A percentile compares a stretch with the other conserved stretches of the same genome.
Evolutionary conservation across 2,888 invertebrate genomes (phyloP).

Genomic region (Metellina segmentata): DNA sequence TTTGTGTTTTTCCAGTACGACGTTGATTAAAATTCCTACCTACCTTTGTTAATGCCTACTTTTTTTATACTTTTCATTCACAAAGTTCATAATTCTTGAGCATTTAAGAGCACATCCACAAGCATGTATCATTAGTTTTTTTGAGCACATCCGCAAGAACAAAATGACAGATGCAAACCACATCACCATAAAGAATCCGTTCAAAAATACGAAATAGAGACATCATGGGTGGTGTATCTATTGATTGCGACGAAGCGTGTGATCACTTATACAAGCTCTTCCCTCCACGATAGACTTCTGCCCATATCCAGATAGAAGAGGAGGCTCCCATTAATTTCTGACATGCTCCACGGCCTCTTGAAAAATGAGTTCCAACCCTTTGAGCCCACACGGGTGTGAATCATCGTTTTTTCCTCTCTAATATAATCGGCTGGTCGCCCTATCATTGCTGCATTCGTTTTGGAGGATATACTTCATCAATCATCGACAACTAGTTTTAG

Average conservation of each 20-base stretch:
- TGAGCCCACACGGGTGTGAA: constrained; percentile 62
- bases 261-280: constrained; percentile 1
- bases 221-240: neutral
- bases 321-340: constrained; percentile 59
- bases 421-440: constrained; percentile 39
- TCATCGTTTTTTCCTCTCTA: constrained; percentile 61
- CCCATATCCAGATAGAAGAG: constrained; percentile 14
- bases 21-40: too few relatives aligned
- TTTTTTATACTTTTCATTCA: too few relatives aligned
- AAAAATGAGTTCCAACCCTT: constrained; percentile 70
- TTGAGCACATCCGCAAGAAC: neutral
- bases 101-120: too few relatives aligned
- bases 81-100: too few relatives aligned
- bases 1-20: too few relatives aligned
- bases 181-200: neutral
- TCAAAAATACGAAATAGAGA: neutral
- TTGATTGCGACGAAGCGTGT: neutral
- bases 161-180: neutral
- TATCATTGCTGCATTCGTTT: constrained; percentile 32
- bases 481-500: constrained; percentile 26
- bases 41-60: too few relatives aligned
- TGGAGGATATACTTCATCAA: constrained; percentile 42
- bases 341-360: constrained; percentile 43
- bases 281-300: constrained; percentile 13
- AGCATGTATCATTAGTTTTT: too few relatives aligned